Conservation (phyloP, 2,888 invertebrate genomes). For the Nomada fucata region DNA sequence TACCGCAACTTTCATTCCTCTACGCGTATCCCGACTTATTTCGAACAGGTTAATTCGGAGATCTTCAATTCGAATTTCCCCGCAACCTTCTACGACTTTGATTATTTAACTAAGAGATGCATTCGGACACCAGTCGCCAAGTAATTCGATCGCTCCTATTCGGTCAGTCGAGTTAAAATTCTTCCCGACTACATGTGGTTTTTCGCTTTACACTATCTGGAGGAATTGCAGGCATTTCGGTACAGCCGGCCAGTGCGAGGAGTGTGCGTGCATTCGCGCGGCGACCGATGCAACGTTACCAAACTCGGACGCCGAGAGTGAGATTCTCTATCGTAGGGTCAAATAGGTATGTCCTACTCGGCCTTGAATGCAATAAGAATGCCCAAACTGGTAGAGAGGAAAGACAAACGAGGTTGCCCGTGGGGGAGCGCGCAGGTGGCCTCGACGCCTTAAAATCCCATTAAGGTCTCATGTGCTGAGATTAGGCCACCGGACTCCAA, state of each 20-base stretch:
- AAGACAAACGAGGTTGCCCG: conserved; percentile 80
- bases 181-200: background rate
- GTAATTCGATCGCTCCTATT: too few species aligned
- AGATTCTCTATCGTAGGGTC: conserved; percentile 51
- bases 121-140: too few species aligned
- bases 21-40: too few species aligned
- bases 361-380: conserved; percentile 72
- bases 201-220: background rate
- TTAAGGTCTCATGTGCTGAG: conserved; percentile 84
- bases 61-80: too few species aligned
- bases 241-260: conserved; percentile 15
- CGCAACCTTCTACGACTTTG: too few species aligned
- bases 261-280: conserved; percentile 24
- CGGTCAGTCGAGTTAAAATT: background rate
- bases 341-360: conserved; percentile 58
- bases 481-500: conserved; percentile 81
- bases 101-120: too few species aligned
- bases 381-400: conserved; percentile 70
- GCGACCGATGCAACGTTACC: conserved; percentile 41
- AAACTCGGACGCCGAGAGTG: conserved; percentile 47
- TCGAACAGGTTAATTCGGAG: too few species aligned
- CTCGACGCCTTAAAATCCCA: conserved; percentile 83
- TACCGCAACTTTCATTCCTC: too few species aligned
- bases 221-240: conserved; percentile 22
- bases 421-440: conserved; percentile 80